Evolutionary conservation across 2,797 vertebrate genomes (phyloP), one percentile per base, ranked within the genome.

Genomic region (Darevskia nairensis): DNA sequence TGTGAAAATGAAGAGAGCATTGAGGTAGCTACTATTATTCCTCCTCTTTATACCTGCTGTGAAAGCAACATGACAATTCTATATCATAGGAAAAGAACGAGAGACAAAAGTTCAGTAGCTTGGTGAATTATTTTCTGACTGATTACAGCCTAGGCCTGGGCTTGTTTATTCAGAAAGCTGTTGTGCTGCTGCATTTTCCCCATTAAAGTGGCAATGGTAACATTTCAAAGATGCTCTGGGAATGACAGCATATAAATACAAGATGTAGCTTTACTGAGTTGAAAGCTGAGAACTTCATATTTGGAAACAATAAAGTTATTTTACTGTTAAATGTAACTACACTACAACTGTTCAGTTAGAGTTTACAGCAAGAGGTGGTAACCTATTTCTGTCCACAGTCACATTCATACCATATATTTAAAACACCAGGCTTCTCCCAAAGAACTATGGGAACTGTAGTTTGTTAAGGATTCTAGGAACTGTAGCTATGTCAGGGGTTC

Each of bases 1-100:
- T 19, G 35, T 71, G 78, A 5, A 89, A 90, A 89, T 4, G 4
- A 78, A 90, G 64, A 41, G 32, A 84, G 87, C 91, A 81, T 21
- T 41, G 82, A 69, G 32, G 69, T 41, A 66, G 64, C 0, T 0
- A 32, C 13, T 39, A 72, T 46, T 15, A n/a, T 15, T 85, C 86
- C 27, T 82, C 79, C 69, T 69, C 27, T 80, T 75, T 59, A 19
- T 32, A 19, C 75, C 2, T 35, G 61, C 75, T 21, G 46, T 19
- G 86, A 81, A 25, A 35, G 9, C 7, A 50, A 61, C 72, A 27
- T 41, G 11, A 89, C 64, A 0, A 6, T 64, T 4, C 68, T 35
- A 59, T 35, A 8, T 2, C 74, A 44, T 80, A 21, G 4, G 50
- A 32, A 13, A 86, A 90, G 86, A 23, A 71, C 10, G 32, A 7